Percentiles rank a stretch among this genome's conserved stretches.
phyloP scores from a whole-genome alignment of 2,797 vertebrate genomes.

The Cheirogaleus major region DNA sequence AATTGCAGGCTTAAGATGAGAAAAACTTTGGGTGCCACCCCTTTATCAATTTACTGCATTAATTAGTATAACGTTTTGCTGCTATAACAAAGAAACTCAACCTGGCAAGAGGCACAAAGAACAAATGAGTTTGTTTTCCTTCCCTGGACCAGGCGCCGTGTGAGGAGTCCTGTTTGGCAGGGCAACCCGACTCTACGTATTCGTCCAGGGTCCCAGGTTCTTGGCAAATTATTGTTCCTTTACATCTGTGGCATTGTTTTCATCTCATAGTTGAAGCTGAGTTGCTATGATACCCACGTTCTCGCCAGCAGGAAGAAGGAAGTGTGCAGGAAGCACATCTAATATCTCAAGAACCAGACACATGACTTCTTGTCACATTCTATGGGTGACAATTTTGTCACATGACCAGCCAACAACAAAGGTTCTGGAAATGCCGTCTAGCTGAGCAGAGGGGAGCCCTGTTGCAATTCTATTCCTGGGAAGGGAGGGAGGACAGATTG shows the following conservation, averaged over 20 bases:
- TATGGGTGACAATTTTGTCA: neutral
- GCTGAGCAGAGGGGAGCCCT: neutral
- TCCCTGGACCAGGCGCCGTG: fast-evolving
- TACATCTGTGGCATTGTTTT: neutral
- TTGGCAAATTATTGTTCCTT: neutral
- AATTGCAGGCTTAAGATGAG: neutral
- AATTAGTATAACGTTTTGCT: neutral
- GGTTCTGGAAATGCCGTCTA: neutral
- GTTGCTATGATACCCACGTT: neutral
- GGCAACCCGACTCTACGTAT: fast-evolving
- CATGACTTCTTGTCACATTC: neutral
- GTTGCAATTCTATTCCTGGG: neutral
- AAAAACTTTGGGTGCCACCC: neutral
- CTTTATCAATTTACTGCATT: neutral
- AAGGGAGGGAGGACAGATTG: neutral
- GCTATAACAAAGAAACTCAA: neutral
- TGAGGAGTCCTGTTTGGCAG: neutral
- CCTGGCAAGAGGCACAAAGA: neutral
- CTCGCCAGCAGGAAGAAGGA: neutral
- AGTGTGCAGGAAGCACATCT: neutral
- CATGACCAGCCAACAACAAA: neutral
- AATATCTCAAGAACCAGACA: neutral
- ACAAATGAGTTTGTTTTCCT: neutral
- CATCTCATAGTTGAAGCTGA: neutral
- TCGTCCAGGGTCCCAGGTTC: neutral